phyloP scores from a whole-genome alignment of 2,797 vertebrate genomes.

The Falco cherrug region DNA sequence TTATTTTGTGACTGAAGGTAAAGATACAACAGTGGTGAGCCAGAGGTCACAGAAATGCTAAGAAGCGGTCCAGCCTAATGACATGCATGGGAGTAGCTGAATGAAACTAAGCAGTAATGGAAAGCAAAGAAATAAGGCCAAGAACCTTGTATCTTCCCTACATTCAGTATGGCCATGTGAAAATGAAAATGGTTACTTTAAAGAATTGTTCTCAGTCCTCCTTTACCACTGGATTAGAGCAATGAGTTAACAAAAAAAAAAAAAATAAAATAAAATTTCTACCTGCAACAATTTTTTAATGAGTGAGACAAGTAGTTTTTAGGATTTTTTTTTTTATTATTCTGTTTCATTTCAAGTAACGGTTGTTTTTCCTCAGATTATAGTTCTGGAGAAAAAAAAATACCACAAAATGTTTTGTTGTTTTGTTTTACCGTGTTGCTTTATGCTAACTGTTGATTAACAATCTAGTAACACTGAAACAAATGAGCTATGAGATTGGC shows the following conservation, averaged over 20 bases:
- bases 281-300: background rate
- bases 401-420: background rate
- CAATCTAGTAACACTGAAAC: background rate
- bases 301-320: background rate
- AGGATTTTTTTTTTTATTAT: background rate
- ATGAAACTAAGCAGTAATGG: background rate
- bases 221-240: background rate
- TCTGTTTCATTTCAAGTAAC: background rate
- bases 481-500: background rate
- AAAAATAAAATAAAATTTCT: background rate
- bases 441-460: background rate
- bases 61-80: background rate
- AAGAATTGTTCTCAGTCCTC: background rate
- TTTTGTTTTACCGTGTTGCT: background rate
- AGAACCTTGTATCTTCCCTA: background rate
- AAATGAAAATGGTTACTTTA: background rate
- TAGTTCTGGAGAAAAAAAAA: background rate
- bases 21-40: background rate
- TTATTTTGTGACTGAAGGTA: conserved; percentile 10
- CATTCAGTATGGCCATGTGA: background rate
- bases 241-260: background rate
- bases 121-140: background rate
- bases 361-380: background rate
- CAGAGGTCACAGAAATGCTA: background rate
- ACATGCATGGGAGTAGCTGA: background rate